phyloP scores from a whole-genome alignment of 2,113 vertebrate species.

The Oncorhynchus masou region DNA sequence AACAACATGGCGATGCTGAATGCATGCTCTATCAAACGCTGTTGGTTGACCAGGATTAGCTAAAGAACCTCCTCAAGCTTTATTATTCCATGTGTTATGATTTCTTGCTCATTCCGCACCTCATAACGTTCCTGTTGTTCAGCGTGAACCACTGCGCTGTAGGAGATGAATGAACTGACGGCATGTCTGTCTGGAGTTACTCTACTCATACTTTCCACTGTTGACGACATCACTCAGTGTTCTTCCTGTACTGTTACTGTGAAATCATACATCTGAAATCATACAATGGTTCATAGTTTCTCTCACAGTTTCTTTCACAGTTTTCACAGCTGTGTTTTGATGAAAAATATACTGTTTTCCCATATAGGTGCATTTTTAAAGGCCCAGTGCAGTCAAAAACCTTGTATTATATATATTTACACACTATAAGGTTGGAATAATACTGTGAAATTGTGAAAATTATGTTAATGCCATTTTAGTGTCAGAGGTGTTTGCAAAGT shows the following conservation, averaged over 20 bases:
- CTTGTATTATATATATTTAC: too few relatives aligned
- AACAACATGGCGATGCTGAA: constrained; percentile 54
- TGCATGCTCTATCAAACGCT: constrained; percentile 66
- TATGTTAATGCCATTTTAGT: too few relatives aligned
- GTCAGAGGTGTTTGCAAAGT: too few relatives aligned
- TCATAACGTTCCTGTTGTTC: constrained; percentile 34
- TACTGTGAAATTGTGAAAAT: too few relatives aligned
- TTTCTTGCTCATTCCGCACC: constrained; percentile 54
- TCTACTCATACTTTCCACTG: not conserved
- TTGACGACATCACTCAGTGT: not conserved
- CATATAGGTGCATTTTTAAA: too few relatives aligned
- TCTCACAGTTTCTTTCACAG: too few relatives aligned
- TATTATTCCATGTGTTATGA: constrained; percentile 43
- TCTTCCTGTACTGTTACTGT: constrained; percentile 16
- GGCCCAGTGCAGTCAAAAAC: too few relatives aligned
- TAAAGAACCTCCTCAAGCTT: constrained; percentile 70
- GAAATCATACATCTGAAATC: constrained; percentile 12
- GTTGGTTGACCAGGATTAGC: constrained; percentile 58
- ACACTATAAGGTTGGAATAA: too few relatives aligned
- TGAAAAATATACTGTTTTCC: too few relatives aligned
- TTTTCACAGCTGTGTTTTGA: too few relatives aligned
- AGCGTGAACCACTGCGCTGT: constrained; percentile 23
- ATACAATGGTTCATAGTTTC: too few relatives aligned
- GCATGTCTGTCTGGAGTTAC: constrained; percentile 68
- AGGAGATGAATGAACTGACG: constrained; percentile 50